Percentiles rank a stretch among this genome's conserved stretches.
phyloP scores from a whole-genome alignment of 2,113 vertebrate species.

The Turnix velox region DNA sequence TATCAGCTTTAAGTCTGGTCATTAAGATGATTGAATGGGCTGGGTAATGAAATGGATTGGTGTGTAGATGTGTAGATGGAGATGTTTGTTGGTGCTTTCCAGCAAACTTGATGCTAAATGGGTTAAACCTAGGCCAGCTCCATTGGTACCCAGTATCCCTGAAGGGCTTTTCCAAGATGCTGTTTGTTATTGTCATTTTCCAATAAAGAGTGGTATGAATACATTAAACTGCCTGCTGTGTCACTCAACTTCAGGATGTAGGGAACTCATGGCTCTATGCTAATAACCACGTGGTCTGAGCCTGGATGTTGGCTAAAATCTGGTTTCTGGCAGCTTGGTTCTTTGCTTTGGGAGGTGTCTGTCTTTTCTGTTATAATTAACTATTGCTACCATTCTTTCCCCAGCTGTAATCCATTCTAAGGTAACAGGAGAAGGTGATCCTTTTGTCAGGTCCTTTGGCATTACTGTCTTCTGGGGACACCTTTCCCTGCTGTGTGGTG shows the following conservation, averaged over 20 bases:
- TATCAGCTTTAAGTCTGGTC: not conserved
- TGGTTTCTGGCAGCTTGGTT: not conserved
- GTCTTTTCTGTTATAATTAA: not conserved
- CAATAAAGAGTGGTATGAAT: not conserved
- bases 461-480: not conserved
- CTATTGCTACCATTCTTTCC: not conserved
- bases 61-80: not conserved
- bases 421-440: not conserved
- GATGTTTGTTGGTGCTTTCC: not conserved
- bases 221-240: not conserved
- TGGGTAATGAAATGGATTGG: not conserved
- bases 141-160: not conserved
- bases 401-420: not conserved
- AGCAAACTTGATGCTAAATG: not conserved
- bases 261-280: not conserved
- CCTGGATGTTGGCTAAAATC: not conserved
- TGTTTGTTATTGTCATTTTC: not conserved
- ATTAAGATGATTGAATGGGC: not conserved
- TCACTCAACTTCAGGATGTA: not conserved
- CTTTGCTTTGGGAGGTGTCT: not conserved
- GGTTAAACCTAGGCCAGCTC: not conserved
- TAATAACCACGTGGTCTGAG: not conserved
- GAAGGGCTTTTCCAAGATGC: not conserved
- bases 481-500: not conserved
- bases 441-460: not conserved